Evolutionary conservation across 1,140 invertebrate genomes (phyloP), one percentile per base, ranked within the genome.

Genomic region (Sarcophaga peregrina): DNA sequence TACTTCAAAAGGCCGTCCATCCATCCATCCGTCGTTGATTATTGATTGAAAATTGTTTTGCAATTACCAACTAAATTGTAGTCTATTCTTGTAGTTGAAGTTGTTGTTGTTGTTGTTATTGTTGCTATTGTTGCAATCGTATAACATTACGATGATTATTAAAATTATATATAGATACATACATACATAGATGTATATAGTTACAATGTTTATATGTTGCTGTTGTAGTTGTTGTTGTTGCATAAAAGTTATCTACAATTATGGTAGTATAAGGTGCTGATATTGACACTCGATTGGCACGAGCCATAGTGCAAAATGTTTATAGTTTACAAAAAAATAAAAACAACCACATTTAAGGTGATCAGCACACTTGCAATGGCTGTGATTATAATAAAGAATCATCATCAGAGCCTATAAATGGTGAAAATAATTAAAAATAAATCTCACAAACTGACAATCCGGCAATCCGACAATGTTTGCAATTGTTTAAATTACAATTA

Each of bases 281-380:
- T 78, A 78, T 78, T 78, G 75, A 78, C 75, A 78, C 75, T 78
- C 75, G 75, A 78, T 78, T 78, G 75, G 75, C 75, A 78, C 75
- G 75, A 78, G 75, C 75, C 48, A 78, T 78, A 52, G 62, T 68
- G 8, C 13, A 13, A 52, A 52, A 52, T 10, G 5, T 52, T 10
- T 10, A 52, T 10, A 52, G 50, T 52, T 9, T 0, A 9, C 8
- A 45, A 74, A 25, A 74, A 78, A n/a, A 20, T 52, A n/a, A 78
- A 10, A 2, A 20, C 75, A 78, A 11, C 15, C 48, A 52, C 15
- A 78, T 78, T 50, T 78, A 50, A 50, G 75, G 47, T 13, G 20
- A 25, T 52, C 47, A 78, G 50, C n/a, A 20, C 54, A 58, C 7
- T 58, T 58, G 4, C 25, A 72, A 47, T 48, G 74, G 46, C 9